phyloP scores from a whole-genome alignment of 2,797 vertebrate genomes.

The Chromis chromis region DNA sequence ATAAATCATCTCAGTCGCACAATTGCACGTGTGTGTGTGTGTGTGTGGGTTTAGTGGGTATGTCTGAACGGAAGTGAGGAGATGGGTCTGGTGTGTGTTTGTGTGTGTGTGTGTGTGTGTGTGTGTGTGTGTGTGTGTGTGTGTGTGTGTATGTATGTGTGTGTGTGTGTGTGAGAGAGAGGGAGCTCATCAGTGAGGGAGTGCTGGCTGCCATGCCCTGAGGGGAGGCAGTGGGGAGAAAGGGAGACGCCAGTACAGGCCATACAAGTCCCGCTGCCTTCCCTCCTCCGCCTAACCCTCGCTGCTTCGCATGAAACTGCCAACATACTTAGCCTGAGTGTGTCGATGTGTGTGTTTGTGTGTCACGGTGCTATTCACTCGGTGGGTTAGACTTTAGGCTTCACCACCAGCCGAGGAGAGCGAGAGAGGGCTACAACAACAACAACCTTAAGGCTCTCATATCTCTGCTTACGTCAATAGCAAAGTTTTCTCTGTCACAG shows the following conservation, averaged over 20 bases:
- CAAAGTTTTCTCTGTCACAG: conserved; percentile 71
- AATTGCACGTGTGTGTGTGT: conserved; percentile 24
- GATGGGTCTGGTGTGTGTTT: conserved; percentile 18
- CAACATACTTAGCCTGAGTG: conserved; percentile 66
- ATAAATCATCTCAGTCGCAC: conserved; percentile 82
- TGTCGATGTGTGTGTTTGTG: conserved; percentile 36
- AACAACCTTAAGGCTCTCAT: conserved; percentile 71
- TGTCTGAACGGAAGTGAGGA: not conserved
- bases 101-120: no score
- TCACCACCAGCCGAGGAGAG: conserved; percentile 71
- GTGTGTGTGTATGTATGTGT: not conserved
- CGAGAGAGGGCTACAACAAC: conserved; percentile 62
- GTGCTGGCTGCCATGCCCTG: conserved; percentile 80
- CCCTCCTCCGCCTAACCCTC: conserved; percentile 76
- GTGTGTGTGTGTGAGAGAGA: conserved; percentile 32
- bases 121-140: conserved; percentile 6
- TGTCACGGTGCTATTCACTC: not conserved
- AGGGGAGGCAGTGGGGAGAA: conserved; percentile 73
- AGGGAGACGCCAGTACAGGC: conserved; percentile 81
- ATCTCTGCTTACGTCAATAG: conserved; percentile 74
- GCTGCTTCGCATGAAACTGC: conserved; percentile 81
- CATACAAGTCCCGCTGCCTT: conserved; percentile 78
- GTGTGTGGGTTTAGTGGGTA: conserved; percentile 25
- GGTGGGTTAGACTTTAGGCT: conserved; percentile 64
- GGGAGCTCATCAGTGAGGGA: conserved; percentile 76